phyloP scores from a whole-genome alignment of 2,888 invertebrate genomes.

The Stenichneumon culpator region DNA sequence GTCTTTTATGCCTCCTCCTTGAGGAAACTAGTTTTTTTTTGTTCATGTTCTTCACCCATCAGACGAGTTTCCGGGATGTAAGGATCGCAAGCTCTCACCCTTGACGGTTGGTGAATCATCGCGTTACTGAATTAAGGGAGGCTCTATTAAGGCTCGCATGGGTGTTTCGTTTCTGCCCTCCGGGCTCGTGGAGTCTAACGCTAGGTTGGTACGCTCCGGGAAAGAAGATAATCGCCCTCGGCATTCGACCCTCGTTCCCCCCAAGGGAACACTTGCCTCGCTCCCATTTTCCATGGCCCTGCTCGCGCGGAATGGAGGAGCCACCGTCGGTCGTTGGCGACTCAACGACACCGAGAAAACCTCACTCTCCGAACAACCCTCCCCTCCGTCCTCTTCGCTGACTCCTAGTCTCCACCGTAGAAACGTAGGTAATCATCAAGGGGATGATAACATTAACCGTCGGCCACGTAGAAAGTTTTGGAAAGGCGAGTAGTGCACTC shows the following conservation, averaged over 20 bases:
- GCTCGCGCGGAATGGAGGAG: background rate
- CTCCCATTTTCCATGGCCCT: background rate
- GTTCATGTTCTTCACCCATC: background rate
- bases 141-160: constrained; percentile 51
- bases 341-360: constrained; percentile 15
- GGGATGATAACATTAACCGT: constrained; percentile 45
- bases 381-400: background rate
- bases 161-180: constrained; percentile 12
- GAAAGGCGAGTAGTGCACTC: constrained; percentile 31
- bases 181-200: constrained; percentile 14
- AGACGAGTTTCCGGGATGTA: background rate
- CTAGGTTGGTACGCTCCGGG: constrained; percentile 11
- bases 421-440: constrained; percentile 43
- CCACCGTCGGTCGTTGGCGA: background rate
- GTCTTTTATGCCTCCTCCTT: background rate
- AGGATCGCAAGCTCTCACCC: background rate
- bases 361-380: background rate
- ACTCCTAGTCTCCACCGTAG: background rate
- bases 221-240: constrained; percentile 43
- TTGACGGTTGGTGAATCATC: constrained; percentile 51
- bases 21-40: background rate
- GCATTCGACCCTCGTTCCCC: background rate
- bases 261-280: background rate
- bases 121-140: constrained; percentile 52
- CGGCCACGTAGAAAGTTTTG: constrained; percentile 52